Base-by-base conservation (phyloP, 1,140 invertebrate species). In the Gonioctena quinquepunctata region DNA sequence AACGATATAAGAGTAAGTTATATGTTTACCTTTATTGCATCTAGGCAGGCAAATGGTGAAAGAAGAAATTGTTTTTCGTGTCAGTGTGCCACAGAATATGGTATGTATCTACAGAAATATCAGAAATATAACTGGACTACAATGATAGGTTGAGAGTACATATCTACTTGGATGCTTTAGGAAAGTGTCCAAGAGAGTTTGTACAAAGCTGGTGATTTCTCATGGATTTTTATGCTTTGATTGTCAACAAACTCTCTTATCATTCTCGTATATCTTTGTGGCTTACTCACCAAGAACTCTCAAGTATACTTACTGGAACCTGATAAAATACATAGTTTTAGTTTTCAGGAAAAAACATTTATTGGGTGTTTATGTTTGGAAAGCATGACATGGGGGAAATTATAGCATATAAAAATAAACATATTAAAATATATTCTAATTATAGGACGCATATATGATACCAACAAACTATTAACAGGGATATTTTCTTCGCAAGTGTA, bases 251-350 rank as follows among this genome's bases (percentile, higher is more conserved):
- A 59, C 56, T 59, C 56, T 59, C 56, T 26, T 59, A 25, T n/a
- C 56, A 26, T 59, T 59, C 56, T 59, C 56, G 62, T 13, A 69
- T 62, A 54, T 68, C 27, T 27, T 62, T 42, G 68, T 62, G 42
- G 72, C 13, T 70, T 70, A 77, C 75, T 77, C 75, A 77, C 75
- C 75, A 69, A 67, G 0, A 60, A 66, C 69, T 50, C 56, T 48
- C 68, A 69, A 70, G 50, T 70, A 66, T 72, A 77, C 75, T 77
- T 77, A 77, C 75, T 71, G 75, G 75, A 59, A 76, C 75, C 75
- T 76, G 65, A 66, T 33, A 76, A 76, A 76, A 76, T 67, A 76
- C 28, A 76, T 48, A 68, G 18, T 28, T 74, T 76, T 76, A 42
- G 33, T 42, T 42, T 42, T n/a, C n/a, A n/a, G n/a, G n/a, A n/a